Evolutionary conservation across 2,113 vertebrate species (phyloP).

Genomic region (Hyperopisus bebe): DNA sequence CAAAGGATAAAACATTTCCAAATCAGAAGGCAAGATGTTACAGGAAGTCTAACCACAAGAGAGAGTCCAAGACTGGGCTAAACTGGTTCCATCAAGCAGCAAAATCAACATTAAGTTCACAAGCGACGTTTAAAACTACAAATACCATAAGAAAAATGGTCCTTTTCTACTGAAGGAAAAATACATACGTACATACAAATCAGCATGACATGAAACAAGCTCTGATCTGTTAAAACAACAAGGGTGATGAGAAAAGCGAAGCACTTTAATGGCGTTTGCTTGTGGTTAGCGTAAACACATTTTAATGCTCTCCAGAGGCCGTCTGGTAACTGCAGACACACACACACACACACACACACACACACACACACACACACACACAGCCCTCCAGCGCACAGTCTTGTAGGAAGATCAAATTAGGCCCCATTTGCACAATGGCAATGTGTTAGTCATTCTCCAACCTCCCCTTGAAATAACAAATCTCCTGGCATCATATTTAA

Average conservation of each 20-base stretch:
- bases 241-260: not conserved
- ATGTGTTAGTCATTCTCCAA: conserved; percentile 16
- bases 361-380: too few relatives aligned
- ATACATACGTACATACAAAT: not conserved
- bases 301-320: not conserved
- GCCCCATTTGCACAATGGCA: conserved; percentile 27
- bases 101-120: not conserved
- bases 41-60: not conserved
- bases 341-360: not conserved
- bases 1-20: not conserved
- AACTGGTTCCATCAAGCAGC: not conserved
- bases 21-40: not conserved
- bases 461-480: conserved; percentile 24
- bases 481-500: conserved; percentile 7
- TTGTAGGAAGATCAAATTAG: conserved; percentile 24
- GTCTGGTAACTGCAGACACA: not conserved
- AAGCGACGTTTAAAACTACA: not conserved
- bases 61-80: not conserved
- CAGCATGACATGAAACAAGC: not conserved
- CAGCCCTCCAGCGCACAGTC: conserved; percentile 6
- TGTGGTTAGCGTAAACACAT: not conserved
- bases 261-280: not conserved
- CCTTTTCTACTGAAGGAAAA: not conserved
- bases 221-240: not conserved
- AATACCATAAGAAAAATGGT: not conserved